Evolutionary conservation across 2,888 invertebrate species (phyloP), one percentile per base, ranked within the genome.

Genomic region (Neoascia interrupta): DNA sequence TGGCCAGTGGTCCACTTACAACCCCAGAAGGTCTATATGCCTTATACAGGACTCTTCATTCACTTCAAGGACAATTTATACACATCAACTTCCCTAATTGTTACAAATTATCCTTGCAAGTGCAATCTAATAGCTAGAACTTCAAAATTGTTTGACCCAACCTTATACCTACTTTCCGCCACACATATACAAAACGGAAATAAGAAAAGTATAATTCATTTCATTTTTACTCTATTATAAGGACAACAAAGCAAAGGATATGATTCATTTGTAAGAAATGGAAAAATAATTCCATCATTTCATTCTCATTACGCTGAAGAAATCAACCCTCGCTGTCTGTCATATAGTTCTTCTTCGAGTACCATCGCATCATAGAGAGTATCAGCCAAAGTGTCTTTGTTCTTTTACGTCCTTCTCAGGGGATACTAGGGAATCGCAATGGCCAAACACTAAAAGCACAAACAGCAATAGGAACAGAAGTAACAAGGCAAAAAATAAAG

Each of bases 271-370:
- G 49, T 13, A 39, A 28, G 61, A 75, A 75, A 75, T 75, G 75
- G 63, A 69, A 75, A 68, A 56, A 70, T 75, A 75, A 75, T 75
- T 75, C 69, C 69, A 69, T 75, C 75, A 75, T 75, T 75, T 69
- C 56, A 63, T 63, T 69, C 69, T 69, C 61, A 75, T 75, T 75
- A 75, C 41, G 28, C 34, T 43, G 5, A 45, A 45, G 49, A 37
- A 74, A 66, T 58, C 74, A 73, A 73, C 74, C 69, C 61, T 54
- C 53, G 39, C 41, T 49, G 21, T 5, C 39, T 45, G 49, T 63
- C 54, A 56, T 19, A 11, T 19, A 43, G 15, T 37, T 19, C 41
- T 19, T 1, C 28, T 58, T 26, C 21, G 43, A 75, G 63, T 75
- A 26, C 49, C 69, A 69, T 75, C 69, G 43, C 60, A 53, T n/a